Base-by-base conservation (phyloP, 2,113 vertebrate genomes). In the Cyanoliseus patagonus region DNA sequence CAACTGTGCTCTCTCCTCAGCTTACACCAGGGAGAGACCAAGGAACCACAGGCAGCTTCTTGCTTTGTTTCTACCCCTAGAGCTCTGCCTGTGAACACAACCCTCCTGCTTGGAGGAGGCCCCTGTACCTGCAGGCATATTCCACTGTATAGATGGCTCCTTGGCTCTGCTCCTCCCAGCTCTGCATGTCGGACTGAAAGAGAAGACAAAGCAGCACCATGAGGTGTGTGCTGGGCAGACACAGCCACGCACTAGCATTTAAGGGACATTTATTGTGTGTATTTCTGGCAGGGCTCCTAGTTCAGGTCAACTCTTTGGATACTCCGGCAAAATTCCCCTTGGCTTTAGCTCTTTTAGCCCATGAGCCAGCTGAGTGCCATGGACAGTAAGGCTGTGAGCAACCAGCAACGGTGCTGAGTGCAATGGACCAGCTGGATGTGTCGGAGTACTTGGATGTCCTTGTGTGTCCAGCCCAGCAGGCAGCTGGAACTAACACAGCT, bases 111-210 rank as follows among this genome's bases (percentile, higher is more conserved):
- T 0, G 9, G 49, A 18, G 51, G 15, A 8, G 51, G 5, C 33
- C 16, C 59, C 10, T 0, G 11, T 96, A 99, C 99, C 99, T 99
- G 99, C 99, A 99, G 59, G 99, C 99, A 0, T 99, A 99, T 76
- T 99, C 99, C 84, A 99, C 99, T 0, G 98, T 98, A 93, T 99
- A 99, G 86, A 99, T 99, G 33, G 99, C 99, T 76, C 99, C 99
- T 97, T 99, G 99, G 94, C 99, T 99, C 87, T 99, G 99, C 93
- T 99, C 99, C 86, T 99, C 99, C 99, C 99, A 99, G 80, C 98
- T 98, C 97, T 99, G 99, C 99, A 99, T 99, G 91, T 99, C 99
- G 0, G 99, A 99, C 99, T 99, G 97, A 3, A 57, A 18, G 64
- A 42, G 39, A 28, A 44, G 37, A n/a, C 57, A 59, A 35, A n/a